Evolutionary conservation across 2,113 vertebrate genomes (phyloP).

Genomic region (Danio rerio): GRCz12tu NC_133183.1:251501-252000

Average conservation of each 20-base stretch:
- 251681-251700: constrained; percentile 61
- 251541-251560: constrained; percentile 13
- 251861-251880: too few species aligned
- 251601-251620: too few species aligned
- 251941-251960: constrained; percentile 15
- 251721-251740: constrained; percentile 29
- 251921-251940: constrained; percentile 51
- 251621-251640: not conserved
- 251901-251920: not conserved
- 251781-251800: constrained; percentile 58
- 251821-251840: too few species aligned
- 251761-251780: not conserved
- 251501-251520: not conserved
- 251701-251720: constrained; percentile 65
- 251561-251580: not conserved
- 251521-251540: not conserved
- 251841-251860: too few species aligned
- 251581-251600: not conserved
- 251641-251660: constrained; percentile 71
- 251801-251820: constrained; percentile 59
- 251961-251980: constrained; percentile 62
- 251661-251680: constrained; percentile 58
- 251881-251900: constrained; percentile 49
- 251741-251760: constrained; percentile 29
- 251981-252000: too few species aligned